Evolutionary conservation across 2,797 vertebrate species (phyloP), one percentile per base, ranked within the genome.

Genomic region (Natrix natrix): DNA sequence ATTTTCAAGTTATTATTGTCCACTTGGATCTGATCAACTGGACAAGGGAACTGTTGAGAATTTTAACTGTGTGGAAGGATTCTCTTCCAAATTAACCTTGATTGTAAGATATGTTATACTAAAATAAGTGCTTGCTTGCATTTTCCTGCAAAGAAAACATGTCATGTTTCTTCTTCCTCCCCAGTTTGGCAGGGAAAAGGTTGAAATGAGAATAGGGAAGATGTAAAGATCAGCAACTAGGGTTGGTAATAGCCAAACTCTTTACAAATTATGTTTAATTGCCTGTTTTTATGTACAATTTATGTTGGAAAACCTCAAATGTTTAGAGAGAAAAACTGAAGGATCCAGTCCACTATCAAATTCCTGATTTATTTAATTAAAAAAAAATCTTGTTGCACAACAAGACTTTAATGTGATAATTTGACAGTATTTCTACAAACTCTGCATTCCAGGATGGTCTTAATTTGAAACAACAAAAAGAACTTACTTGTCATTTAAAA

Each of bases 1-100:
- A 61, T 91, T 93, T 86, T 87, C 69, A 91, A 86, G 52, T 86
- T 87, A 57, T 91, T 93, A 93, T 91, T 93, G 91, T 91, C 69
- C 93, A 93, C 32, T 91, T 91, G 87, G 59, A 37, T 26, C n/a
- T 57, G 69, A 91, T 89, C 90, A 91, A 66, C 59, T 93, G 93
- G 87, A 86, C 86, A 93, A 93, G 86, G 48, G 52, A 91, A 59
- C 87, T 89, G 90, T 91, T 66, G 4, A 66, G 78, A 90, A 56
- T 89, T 89, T 66, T 14, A 57, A 63, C 17, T 57, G 37, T 52
- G 54, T 22, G 43, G 37, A n/a, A 88, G 26, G n/a, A 57, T 86
- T 83, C 32, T 89, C 87, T 89, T 89, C 87, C 10, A 14, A 86
- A 91, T 54, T 59, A 93, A 91, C 52, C 87, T 89, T 63, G n/a